Percentiles rank a stretch among this genome's conserved stretches.
Conservation (phyloP, 1,140 invertebrate species). For the Eubasilissa regina region DNA sequence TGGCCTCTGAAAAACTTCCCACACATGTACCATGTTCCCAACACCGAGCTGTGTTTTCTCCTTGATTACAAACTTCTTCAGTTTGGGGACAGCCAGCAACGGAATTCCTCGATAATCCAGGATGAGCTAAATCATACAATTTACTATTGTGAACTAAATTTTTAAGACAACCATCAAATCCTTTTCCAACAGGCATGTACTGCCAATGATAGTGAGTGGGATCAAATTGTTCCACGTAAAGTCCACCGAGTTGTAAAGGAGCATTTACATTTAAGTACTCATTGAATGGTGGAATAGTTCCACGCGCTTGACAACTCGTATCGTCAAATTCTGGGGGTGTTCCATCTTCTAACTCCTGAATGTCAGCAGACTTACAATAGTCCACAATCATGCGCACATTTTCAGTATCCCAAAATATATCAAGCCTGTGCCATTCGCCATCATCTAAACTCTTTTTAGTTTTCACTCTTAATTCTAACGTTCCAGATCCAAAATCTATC, state of each 20-base stretch:
- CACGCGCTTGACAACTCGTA: constrained; percentile 89
- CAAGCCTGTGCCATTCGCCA: constrained; percentile 96
- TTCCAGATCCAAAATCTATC: constrained; percentile 96
- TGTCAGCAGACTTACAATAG: constrained; percentile 89
- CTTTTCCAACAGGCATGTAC: constrained; percentile 88
- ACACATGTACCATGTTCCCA: constrained; percentile 95
- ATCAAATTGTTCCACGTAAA: constrained; percentile 90
- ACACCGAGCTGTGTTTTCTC: constrained; percentile 86
- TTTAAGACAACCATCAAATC: constrained; percentile 95
- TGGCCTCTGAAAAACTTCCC: constrained; percentile 89
- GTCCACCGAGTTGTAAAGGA: constrained; percentile 93
- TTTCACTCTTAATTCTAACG: constrained; percentile 90
- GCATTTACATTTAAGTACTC: constrained; percentile 97
- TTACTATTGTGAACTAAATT: constrained; percentile 97
- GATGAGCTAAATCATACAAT: constrained; percentile 92
- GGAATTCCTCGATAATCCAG: constrained; percentile 87
- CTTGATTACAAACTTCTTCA: constrained; percentile 88
- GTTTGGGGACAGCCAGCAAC: constrained; percentile 91
- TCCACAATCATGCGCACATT: constrained; percentile 93
- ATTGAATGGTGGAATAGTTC: constrained; percentile 93
- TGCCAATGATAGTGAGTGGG: constrained; percentile 89
- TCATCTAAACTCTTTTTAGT: constrained; percentile 90
- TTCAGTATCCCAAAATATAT: constrained; percentile 96
- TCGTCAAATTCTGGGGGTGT: constrained; percentile 89
- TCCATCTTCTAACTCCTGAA: constrained; percentile 91